A percentile compares a stretch with the other conserved stretches of the same genome.
These are phyloP conservation scores for Furnarius figulus DNA, from an alignment of 2,113 vertebrate species.

Conservation along the genomic window DNA sequence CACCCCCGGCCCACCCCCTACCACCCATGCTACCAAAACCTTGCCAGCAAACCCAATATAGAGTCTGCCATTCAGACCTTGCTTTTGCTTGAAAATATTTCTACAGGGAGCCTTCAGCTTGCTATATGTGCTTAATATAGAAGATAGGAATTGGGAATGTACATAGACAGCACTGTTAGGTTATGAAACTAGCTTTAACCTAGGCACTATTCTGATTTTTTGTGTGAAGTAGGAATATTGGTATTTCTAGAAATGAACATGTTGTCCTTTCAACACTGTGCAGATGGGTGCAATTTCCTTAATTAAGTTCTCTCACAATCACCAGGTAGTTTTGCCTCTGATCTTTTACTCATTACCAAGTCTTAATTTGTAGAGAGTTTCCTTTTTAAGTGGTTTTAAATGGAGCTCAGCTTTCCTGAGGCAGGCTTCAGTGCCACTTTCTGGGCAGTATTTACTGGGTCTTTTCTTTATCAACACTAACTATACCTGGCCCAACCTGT, in stretches of 20 bases:
- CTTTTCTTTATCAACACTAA: conserved; percentile 12
- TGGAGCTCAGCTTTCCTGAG: neutral
- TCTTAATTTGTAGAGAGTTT: conserved; percentile 36
- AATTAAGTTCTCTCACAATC: conserved; percentile 12
- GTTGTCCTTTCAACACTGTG: neutral
- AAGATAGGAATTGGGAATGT: neutral
- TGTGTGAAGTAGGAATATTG: neutral
- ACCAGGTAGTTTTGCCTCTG: neutral
- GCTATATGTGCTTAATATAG: neutral
- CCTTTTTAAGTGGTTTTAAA: conserved; percentile 49
- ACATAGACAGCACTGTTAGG: neutral
- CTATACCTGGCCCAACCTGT: neutral
- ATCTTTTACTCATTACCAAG: conserved; percentile 6
- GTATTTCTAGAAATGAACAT: neutral
- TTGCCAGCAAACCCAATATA: neutral
- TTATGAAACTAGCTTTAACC: neutral
- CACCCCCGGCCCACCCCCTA: no score
- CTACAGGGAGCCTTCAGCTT: neutral
- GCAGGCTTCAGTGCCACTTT: neutral
- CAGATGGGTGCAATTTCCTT: conserved; percentile 23
- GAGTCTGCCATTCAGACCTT: neutral
- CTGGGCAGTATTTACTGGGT: neutral
- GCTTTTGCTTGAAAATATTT: neutral
- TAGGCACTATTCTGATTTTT: neutral
- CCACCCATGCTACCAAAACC: neutral